Evolutionary conservation across 2,888 invertebrate species (phyloP), one percentile per base, ranked within the genome.

Genomic region (Graphium colonna): DNA sequence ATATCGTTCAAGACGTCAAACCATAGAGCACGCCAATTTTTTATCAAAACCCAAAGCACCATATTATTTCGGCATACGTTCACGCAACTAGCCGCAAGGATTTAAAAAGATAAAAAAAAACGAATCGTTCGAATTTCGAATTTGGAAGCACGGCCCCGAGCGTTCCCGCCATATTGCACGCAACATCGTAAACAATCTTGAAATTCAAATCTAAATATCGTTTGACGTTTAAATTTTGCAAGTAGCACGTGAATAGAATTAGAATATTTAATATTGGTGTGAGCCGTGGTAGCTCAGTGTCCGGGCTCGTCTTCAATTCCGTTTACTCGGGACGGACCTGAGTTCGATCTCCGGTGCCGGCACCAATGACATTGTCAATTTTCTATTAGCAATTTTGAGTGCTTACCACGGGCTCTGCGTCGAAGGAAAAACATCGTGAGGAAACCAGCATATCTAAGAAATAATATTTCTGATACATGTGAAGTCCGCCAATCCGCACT

Each of bases 91-190:
- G 73, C 80, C 75, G 59, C 36, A 48, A 47, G 57, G 58, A 53
- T 26, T 41, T 3, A 21, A 21, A 21, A 21, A 21, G 5, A 44
- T 28, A 28, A 50, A 55, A 51, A 54, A 54, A 49, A 38, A 49
- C 60, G 57, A 58, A 60, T 52, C 9, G 52, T 60, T 64, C 65
- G 53, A 64, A 66, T 63, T 68, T 68, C 72, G 73, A 75, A 77
- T 78, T 79, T 80, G 79, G 82, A 76, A 81, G 76, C 77, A 67
- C 58, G 56, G 79, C 82, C 74, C 51, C 65, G 52, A 66, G 80
- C 73, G 62, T 65, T 54, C 65, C 60, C 61, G 74, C 77, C 84
- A 86, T 86, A 86, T 74, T 62, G 82, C 85, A 84, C 82, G 85
- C 79, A 68, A 83, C 71, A 63, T 36, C 12, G 5, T 12, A 13